Base-by-base conservation (phyloP, 35 echinoderm and acorn worm species). In the Amphiura filiformis region DNA sequence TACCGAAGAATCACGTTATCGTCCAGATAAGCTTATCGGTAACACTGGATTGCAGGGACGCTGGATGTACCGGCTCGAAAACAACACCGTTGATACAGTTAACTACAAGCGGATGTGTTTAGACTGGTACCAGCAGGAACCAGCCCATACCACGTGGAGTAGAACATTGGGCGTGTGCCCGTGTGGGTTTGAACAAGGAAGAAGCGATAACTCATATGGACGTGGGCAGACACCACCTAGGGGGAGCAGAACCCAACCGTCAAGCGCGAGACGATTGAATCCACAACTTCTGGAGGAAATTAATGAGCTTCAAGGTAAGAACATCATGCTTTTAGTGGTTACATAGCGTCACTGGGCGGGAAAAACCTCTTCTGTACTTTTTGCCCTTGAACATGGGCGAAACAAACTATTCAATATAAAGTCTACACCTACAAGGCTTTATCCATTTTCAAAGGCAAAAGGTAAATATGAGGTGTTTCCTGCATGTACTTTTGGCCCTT, bases 11-110 rank as follows among this genome's bases (percentile, higher is more conserved):
- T 79, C 56, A 13, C 75, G 65, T 30, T 97, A 90, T 85, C 65
- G 84, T 9, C 95, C 95, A 0, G 91, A 97, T 82, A 86, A 89
- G 78, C 84, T 39, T 30, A 76, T 80, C 23, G 95, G 95, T 14
- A 94, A 98, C 84, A 98, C 96, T 22, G 89, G 83, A 17, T 36
- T 87, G 39, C 75, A 89, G 61, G 96, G 96, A 33, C 36, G 89
- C 28, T 98, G 92, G 92, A 94, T 94, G 35, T 90, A 89, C 47
- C 81, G 96, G 11, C 79, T 94, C n/a, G 96, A 98, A 76, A 92
- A 80, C 37, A 98, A 98, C 75, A 88, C 75, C 38, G 65, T 82
- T 39, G 35, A 56, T 14, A 91, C 89, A 0, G 77, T 92, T 31
- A 98, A 98, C 65, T 41, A 85, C n/a, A 94, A 94, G 39, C 76